Percentiles rank a stretch among this genome's conserved stretches.
Evolutionary conservation across 2,797 vertebrate genomes (phyloP).

Genomic region (Alca torda): DNA sequence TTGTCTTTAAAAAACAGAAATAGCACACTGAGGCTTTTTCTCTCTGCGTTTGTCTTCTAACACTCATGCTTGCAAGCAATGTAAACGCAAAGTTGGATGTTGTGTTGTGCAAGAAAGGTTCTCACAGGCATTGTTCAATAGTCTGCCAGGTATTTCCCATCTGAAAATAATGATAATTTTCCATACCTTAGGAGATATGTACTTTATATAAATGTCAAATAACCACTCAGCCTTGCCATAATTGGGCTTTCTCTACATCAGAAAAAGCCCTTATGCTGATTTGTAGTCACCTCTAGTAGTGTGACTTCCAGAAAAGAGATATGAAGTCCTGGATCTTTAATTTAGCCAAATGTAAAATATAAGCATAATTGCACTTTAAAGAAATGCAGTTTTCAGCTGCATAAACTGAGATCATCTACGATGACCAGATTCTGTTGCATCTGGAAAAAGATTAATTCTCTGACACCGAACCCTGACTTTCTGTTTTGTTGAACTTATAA

Average conservation of each 20-base stretch:
- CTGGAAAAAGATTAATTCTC: constrained; percentile 40
- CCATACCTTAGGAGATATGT: not conserved
- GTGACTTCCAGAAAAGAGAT: not conserved
- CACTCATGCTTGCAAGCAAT: not conserved
- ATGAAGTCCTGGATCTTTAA: not conserved
- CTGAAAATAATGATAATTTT: constrained; percentile 38
- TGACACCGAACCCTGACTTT: constrained; percentile 2
- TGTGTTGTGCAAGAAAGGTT: not conserved
- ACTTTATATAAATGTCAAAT: constrained; percentile 18
- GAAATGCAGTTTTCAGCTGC: constrained; percentile 20
- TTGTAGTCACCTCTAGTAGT: not conserved
- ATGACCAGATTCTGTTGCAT: not conserved
- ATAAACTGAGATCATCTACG: not conserved
- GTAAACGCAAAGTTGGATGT: not conserved
- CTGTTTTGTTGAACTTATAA: constrained; percentile 44
- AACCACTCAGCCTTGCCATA: not conserved
- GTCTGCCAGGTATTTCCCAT: not conserved
- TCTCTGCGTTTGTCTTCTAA: not conserved
- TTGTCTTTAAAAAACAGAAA: not conserved
- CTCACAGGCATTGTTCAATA: not conserved
- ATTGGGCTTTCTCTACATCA: not conserved
- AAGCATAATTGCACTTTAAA: constrained; percentile 29
- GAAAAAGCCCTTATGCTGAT: not conserved
- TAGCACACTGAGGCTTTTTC: not conserved
- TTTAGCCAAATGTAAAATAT: constrained; percentile 10